A percentile compares a stretch with the other conserved stretches of the same genome.
phyloP scores from a whole-genome alignment of 1,140 invertebrate species.

The Musca vetustissima region DNA sequence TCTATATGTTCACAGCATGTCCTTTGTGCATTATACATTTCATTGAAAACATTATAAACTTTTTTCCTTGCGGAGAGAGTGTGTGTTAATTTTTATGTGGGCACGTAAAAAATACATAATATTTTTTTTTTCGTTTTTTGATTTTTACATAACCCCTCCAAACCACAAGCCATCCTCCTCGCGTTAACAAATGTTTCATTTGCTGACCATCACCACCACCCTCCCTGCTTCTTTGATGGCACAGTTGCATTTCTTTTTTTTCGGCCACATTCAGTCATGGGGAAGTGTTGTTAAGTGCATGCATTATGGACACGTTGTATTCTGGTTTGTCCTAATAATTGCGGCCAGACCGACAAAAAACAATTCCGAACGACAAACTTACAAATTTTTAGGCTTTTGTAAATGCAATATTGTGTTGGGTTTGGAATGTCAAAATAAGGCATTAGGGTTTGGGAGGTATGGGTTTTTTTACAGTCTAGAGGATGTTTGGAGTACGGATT shows the following conservation, averaged over 20 bases:
- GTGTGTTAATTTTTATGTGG: slow-evolving; percentile 21
- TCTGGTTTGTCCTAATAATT: slow-evolving; percentile 21
- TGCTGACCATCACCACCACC: too few species aligned
- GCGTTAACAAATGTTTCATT: too few species aligned
- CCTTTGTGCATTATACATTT: slow-evolving; percentile 19
- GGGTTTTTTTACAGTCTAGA: too few species aligned
- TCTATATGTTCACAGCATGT: slow-evolving; percentile 2
- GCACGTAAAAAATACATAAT: slow-evolving; percentile 6
- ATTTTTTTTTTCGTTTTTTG: background rate
- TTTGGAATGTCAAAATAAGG: too few species aligned
- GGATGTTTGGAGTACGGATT: too few species aligned
- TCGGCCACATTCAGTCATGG: background rate
- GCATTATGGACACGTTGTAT: slow-evolving; percentile 22
- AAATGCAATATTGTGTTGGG: too few species aligned
- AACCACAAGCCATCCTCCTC: too few species aligned
- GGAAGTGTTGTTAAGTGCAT: slow-evolving; percentile 17
- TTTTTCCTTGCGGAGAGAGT: slow-evolving; percentile 13
- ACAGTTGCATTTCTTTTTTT: too few species aligned
- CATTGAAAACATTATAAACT: background rate
- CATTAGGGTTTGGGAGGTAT: too few species aligned
- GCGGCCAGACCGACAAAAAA: slow-evolving; percentile 17
- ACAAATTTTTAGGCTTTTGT: too few species aligned
- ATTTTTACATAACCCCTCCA: background rate
- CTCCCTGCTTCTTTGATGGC: too few species aligned
- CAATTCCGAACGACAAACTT: background rate